Conservation (phyloP, 2,888 invertebrate genomes). For the Pherbina coryleti region DNA sequence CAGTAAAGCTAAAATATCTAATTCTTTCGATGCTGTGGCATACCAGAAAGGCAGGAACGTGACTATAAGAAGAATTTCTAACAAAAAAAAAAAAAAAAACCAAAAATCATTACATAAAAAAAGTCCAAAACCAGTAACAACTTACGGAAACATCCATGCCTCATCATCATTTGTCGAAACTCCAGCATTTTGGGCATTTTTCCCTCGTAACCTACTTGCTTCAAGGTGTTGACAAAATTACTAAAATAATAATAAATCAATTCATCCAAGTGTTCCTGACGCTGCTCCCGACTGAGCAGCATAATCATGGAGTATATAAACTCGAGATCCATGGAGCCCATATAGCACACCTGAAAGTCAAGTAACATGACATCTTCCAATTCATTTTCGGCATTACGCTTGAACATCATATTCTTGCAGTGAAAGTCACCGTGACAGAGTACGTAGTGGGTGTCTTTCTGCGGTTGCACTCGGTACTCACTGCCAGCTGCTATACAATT, state of each 20-base stretch:
- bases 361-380: conserved; percentile 55
- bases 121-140: conserved; percentile 8
- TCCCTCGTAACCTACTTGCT: conserved; percentile 51
- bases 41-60: conserved; percentile 50
- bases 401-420: conserved; percentile 59
- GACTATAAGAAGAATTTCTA: conserved; percentile 53
- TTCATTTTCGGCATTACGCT: conserved; percentile 35
- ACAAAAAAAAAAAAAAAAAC: background rate
- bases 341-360: conserved; percentile 57
- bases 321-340: conserved; percentile 54
- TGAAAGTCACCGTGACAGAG: conserved; percentile 64
- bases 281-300: conserved; percentile 51
- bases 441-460: conserved; percentile 47
- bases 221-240: conserved; percentile 50
- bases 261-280: conserved; percentile 50
- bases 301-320: conserved; percentile 54
- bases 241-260: conserved; percentile 55
- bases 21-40: conserved; percentile 31
- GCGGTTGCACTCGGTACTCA: conserved; percentile 44
- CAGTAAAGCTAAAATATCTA: conserved; percentile 45
- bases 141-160: too few species aligned
- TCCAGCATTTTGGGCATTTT: conserved; percentile 50
- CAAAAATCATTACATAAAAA: background rate
- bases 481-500: conserved; percentile 4
- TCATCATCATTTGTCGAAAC: conserved; percentile 49